Conservation (phyloP, 2,797 vertebrate species). For the Echiichthys vipera region DNA sequence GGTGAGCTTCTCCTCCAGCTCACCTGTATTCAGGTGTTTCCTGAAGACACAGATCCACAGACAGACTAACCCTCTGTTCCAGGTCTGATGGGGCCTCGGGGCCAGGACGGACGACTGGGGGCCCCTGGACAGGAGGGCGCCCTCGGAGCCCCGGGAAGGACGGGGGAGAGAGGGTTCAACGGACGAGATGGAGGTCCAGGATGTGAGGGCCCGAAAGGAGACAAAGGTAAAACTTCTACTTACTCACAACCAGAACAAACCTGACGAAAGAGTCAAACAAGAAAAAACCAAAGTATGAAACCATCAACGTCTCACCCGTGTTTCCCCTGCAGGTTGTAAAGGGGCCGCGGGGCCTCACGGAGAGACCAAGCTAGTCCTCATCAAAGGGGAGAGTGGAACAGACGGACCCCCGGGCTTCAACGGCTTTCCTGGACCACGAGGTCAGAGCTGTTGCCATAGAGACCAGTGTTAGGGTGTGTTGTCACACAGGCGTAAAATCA, state of each 20-base stretch:
- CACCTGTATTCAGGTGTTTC: background rate
- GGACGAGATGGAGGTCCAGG: slow-evolving; percentile 69
- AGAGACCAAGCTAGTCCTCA: background rate
- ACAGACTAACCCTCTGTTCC: background rate
- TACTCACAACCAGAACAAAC: too few relatives aligned
- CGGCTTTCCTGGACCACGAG: slow-evolving; percentile 75
- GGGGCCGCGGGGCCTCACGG: slow-evolving; percentile 67
- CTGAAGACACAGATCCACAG: background rate
- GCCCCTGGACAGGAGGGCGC: slow-evolving; percentile 43
- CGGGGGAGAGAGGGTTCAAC: slow-evolving; percentile 57
- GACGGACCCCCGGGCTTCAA: slow-evolving; percentile 40
- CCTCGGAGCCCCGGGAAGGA: slow-evolving; percentile 51
- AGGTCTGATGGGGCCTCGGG: slow-evolving; percentile 67
- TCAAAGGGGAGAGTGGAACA: slow-evolving; percentile 66
- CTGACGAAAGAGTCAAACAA: too few relatives aligned
- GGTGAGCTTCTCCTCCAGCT: slow-evolving; percentile 53
- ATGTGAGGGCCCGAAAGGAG: slow-evolving; percentile 71
- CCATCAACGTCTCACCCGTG: too few relatives aligned
- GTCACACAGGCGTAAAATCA: too few relatives aligned
- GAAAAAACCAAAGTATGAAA: too few relatives aligned
- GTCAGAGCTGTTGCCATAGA: slow-evolving; percentile 49
- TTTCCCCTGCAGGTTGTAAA: slow-evolving; percentile 58
- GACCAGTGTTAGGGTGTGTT: background rate
- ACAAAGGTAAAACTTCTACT: slow-evolving; percentile 80
- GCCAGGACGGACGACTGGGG: slow-evolving; percentile 52